These are phyloP conservation scores for Clinocottus analis DNA, from an alignment of 2,113 vertebrate genomes.

Conservation along the genomic window DNA sequence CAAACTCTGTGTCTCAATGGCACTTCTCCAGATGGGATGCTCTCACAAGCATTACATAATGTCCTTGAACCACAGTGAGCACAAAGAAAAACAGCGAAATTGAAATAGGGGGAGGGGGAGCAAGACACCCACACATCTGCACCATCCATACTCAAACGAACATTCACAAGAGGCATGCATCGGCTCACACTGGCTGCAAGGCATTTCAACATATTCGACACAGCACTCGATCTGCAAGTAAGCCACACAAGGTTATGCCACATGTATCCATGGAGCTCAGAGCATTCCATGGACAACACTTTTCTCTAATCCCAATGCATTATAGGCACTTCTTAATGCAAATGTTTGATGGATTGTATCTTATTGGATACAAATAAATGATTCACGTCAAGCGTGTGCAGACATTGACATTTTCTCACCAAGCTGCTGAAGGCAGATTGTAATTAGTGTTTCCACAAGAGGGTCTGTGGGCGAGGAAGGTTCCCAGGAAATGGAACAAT, in stretches of 20 bases:
- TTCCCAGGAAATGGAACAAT: conserved; percentile 74
- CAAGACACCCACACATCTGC: conserved; percentile 73
- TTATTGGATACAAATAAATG: conserved; percentile 37
- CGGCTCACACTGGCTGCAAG: conserved; percentile 46
- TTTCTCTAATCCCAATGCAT: conserved; percentile 7
- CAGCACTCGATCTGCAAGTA: conserved; percentile 36
- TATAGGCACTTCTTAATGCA: background rate
- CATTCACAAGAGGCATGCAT: conserved; percentile 52
- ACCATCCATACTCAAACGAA: conserved; percentile 48
- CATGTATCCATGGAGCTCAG: conserved; percentile 8
- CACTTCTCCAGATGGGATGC: conserved; percentile 75
- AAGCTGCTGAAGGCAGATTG: conserved; percentile 25
- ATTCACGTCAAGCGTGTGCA: conserved; percentile 27
- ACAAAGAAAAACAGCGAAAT: conserved; percentile 53
- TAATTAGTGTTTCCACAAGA: conserved; percentile 55
- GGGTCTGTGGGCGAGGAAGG: conserved; percentile 42
- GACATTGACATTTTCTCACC: conserved; percentile 33
- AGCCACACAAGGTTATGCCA: conserved; percentile 36
- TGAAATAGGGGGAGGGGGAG: conserved; percentile 38
- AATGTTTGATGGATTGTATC: background rate
- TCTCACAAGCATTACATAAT: conserved; percentile 75
- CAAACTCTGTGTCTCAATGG: conserved; percentile 67
- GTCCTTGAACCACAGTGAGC: conserved; percentile 72
- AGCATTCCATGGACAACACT: conserved; percentile 15
- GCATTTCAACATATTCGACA: conserved; percentile 32